Evolutionary conservation across 2,797 vertebrate genomes (phyloP).

Genomic region (Acrocephalus scirpaceus): DNA sequence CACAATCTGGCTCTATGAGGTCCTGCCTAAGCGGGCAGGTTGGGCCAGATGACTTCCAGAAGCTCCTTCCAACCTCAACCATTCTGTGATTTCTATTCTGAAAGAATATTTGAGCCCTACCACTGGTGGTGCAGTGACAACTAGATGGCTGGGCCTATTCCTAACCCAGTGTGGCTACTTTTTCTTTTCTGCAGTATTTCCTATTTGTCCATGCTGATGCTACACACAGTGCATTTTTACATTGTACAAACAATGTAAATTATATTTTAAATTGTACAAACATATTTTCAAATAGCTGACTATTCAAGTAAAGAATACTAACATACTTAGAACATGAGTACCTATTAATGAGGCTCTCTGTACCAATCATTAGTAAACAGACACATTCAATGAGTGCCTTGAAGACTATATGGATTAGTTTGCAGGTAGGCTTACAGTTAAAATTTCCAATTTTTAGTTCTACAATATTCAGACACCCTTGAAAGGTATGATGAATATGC

Average conservation of each 20-base stretch:
- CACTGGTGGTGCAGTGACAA: background rate
- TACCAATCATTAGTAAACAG: background rate
- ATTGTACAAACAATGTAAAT: background rate
- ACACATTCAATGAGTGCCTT: background rate
- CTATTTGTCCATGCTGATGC: background rate
- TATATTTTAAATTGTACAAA: background rate
- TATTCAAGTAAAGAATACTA: background rate
- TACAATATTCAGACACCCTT: background rate
- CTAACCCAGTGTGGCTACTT: background rate
- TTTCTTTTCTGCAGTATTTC: background rate
- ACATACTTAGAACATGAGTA: background rate
- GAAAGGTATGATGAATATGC: background rate
- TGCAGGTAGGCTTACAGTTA: background rate
- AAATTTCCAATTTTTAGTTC: background rate
- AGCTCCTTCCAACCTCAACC: background rate
- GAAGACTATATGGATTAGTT: background rate
- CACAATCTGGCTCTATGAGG: background rate
- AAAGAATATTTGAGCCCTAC: background rate
- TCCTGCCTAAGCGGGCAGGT: background rate
- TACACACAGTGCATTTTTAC: background rate
- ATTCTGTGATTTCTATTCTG: background rate
- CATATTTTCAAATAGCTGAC: background rate
- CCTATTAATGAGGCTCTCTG: background rate
- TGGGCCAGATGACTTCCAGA: background rate
- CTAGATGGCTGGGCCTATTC: background rate